phyloP scores from a whole-genome alignment of 2,113 vertebrate genomes.

The Anseranas semipalmata region DNA sequence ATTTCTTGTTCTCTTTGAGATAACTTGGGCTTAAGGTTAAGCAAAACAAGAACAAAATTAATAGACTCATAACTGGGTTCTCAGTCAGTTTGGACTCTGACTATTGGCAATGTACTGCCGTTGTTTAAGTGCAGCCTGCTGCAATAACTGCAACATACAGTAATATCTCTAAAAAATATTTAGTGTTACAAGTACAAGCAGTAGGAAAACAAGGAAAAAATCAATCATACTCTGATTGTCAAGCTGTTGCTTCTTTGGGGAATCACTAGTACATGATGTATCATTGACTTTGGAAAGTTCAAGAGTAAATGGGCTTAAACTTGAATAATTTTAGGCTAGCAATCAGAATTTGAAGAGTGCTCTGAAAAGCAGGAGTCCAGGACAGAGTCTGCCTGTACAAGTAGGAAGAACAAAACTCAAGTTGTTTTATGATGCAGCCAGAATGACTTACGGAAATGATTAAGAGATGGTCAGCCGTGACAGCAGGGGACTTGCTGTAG shows the following conservation, averaged over 20 bases:
- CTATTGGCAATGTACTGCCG: not conserved
- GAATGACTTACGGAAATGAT: not conserved
- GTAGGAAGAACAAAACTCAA: not conserved
- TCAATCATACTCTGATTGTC: not conserved
- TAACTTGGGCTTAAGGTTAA: not conserved
- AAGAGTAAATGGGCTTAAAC: not conserved
- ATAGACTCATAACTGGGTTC: not conserved
- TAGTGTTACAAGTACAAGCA: not conserved
- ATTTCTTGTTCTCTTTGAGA: not conserved
- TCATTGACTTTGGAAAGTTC: not conserved
- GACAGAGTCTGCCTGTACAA: not conserved
- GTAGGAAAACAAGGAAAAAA: not conserved
- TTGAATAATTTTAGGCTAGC: not conserved
- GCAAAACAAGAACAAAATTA: not conserved
- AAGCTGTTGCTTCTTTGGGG: not conserved
- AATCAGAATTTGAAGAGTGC: not conserved
- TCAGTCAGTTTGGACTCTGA: not conserved
- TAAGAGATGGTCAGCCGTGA: not conserved
- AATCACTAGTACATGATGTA: not conserved
- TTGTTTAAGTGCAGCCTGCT: constrained; percentile 23
- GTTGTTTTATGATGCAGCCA: not conserved
- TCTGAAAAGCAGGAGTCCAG: not conserved
- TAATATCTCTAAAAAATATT: not conserved
- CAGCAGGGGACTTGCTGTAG: not conserved
- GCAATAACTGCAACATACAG: not conserved